Conservation (phyloP, 2,888 invertebrate genomes). For the Eristalinus aeneus region DNA sequence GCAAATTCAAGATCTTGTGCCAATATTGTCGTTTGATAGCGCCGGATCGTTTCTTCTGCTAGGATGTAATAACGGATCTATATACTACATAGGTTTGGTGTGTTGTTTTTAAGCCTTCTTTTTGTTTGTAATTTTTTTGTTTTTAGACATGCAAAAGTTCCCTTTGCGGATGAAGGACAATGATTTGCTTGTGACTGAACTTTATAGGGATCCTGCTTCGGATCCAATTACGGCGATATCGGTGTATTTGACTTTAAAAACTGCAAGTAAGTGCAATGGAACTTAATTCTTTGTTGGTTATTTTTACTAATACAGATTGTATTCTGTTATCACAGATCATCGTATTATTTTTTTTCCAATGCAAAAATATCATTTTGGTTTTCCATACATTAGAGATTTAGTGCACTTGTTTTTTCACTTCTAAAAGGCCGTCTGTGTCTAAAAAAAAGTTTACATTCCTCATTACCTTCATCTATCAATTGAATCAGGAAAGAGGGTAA, state of each 20-base stretch:
- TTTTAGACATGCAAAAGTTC: slow-evolving; percentile 98
- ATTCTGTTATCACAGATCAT: not conserved
- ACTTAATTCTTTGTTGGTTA: not conserved
- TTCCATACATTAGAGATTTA: too few species aligned
- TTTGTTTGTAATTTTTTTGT: not conserved
- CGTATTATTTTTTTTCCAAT: not conserved
- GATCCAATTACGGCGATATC: slow-evolving; percentile 99
- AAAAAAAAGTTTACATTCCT: too few species aligned
- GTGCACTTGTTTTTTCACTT: too few species aligned
- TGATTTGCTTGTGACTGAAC: slow-evolving; percentile 97
- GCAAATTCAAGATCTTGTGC: slow-evolving; percentile 98
- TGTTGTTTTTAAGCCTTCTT: not conserved
- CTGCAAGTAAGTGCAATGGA: slow-evolving; percentile 89
- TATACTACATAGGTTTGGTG: slow-evolving; percentile 93
- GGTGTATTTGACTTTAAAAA: slow-evolving; percentile 99
- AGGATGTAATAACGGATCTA: slow-evolving; percentile 97
- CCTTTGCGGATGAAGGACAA: slow-evolving; percentile 99
- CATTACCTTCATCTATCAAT: too few species aligned
- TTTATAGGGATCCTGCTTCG: slow-evolving; percentile 95
- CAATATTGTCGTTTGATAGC: slow-evolving; percentile 97
- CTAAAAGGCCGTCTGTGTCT: too few species aligned
- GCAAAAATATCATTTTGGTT: not conserved
- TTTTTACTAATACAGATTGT: not conserved
- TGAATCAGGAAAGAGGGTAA: too few species aligned
- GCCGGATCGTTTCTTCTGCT: slow-evolving; percentile 97